Percentiles rank a stretch among this genome's conserved stretches.
Conservation (phyloP, 2,113 vertebrate genomes). For the Melanerpes formicivorus region DNA sequence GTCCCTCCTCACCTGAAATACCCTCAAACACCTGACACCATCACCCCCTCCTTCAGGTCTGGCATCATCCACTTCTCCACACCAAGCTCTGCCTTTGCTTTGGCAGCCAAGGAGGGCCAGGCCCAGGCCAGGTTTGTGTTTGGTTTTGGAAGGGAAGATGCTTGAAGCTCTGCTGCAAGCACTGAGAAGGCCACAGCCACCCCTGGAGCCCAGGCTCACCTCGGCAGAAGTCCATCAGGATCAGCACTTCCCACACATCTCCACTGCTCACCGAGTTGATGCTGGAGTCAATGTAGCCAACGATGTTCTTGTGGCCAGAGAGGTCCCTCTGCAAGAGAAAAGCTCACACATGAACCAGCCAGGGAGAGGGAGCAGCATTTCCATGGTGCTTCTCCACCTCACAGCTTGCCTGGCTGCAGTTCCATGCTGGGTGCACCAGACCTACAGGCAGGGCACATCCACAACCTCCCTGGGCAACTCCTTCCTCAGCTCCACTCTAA, state of each 20-base stretch:
- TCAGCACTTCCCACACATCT: conserved; percentile 97
- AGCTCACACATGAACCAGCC: not conserved
- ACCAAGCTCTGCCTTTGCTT: not conserved
- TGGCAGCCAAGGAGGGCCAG: not conserved
- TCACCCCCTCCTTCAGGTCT: no score
- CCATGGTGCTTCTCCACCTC: not conserved
- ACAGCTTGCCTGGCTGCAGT: not conserved
- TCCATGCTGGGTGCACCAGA: no score
- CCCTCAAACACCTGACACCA: no score
- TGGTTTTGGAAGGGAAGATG: not conserved
- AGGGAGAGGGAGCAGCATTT: accelerated
- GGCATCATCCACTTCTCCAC: not conserved
- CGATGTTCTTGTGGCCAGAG: conserved; percentile 95
- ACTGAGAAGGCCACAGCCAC: not conserved
- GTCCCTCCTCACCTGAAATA: no score
- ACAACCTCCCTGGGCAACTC: no score
- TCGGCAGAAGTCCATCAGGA: conserved; percentile 97
- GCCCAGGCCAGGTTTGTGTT: not conserved
- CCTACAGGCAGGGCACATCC: no score
- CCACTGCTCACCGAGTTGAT: conserved; percentile 91
- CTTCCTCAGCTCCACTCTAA: no score
- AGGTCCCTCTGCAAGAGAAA: conserved; percentile 86
- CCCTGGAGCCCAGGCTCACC: conserved; percentile 74
- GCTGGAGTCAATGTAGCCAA: conserved; percentile 95
- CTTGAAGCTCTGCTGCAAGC: not conserved